Base-by-base conservation (phyloP, 2,797 vertebrate genomes). In the Trematomus bernacchii region DNA sequence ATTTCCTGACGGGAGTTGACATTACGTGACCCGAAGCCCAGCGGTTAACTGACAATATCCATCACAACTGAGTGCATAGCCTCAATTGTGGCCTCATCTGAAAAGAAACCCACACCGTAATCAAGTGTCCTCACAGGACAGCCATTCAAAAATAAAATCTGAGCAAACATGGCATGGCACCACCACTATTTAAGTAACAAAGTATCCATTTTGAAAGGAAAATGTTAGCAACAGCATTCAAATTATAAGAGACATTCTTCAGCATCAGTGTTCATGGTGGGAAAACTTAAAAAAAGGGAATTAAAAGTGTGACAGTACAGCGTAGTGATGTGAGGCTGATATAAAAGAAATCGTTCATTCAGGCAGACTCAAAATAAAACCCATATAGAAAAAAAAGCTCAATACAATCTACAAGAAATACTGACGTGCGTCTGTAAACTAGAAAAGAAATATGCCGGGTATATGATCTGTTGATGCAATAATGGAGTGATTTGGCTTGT, bases 401-500 rank as follows among this genome's bases (percentile, higher is more conserved):
- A 59, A 61, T 40, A 81, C 43, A 71, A 80, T 74, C 48, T 63
- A 81, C 14, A 58, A 77, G 69, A 77, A 89, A 92, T 87, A 92
- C 85, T 89, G 86, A 81, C 27, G 15, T 80, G 62, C 44, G 65
- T 86, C 72, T 89, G 87, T 90, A 89, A 91, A 90, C 83, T 77
- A 71, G 50, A 83, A 61, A 66, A 42, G 53, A 71, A 85, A 77
- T n/a, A 73, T 71, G 77, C 50, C 27, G 65, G 58, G 59, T 63
- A 12, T 62, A 76, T 42, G 51, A 71, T 67, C 61, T 47, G 57
- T 19, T 72, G 44, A 48, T 53, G 60, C 11, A 74, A 16, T 64
- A 59, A 73, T 55, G 21, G 59, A 66, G 76, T 52, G 37, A 61
- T 71, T 71, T 72, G 80, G 65, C 72, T 82, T 48, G 33, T 71